These are phyloP conservation scores for Hyperoodon ampullatus DNA, from an alignment of 2,113 vertebrate genomes.

Conservation along the genomic window DNA sequence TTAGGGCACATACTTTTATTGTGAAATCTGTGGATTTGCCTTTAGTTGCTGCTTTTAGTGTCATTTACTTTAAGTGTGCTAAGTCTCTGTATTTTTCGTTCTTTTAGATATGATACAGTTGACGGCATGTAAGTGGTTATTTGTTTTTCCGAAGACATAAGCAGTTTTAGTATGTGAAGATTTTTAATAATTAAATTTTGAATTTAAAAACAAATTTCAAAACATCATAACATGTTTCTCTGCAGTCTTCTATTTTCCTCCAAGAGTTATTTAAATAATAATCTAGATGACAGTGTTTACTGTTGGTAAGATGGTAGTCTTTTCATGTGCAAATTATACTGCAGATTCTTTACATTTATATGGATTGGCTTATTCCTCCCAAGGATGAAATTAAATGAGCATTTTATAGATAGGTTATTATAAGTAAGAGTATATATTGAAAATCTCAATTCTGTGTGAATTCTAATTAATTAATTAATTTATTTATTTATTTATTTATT, in stretches of 20 bases:
- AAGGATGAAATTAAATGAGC: constrained; percentile 17
- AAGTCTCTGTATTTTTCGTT: constrained; percentile 90
- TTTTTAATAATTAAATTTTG: constrained; percentile 78
- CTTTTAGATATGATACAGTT: constrained; percentile 95
- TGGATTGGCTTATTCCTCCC: background rate
- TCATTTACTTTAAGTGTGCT: constrained; percentile 91
- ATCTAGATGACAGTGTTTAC: background rate
- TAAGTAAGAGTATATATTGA: background rate
- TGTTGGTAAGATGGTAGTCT: background rate
- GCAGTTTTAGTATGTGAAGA: constrained; percentile 65
- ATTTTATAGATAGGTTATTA: background rate
- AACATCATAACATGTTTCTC: background rate
- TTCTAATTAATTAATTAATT: background rate
- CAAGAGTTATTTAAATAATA: constrained; percentile 14
- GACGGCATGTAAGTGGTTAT: constrained; percentile 96
- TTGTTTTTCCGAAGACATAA: constrained; percentile 83
- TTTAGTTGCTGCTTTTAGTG: constrained; percentile 82
- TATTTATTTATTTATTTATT: too few relatives aligned
- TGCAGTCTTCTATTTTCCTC: background rate
- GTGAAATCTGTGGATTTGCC: constrained; percentile 74
- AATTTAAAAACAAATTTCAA: constrained; percentile 64
- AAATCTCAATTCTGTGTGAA: background rate
- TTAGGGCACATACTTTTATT: constrained; percentile 66
- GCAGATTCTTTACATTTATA: background rate
- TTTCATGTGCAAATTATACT: background rate